phyloP scores from a whole-genome alignment of 1,140 invertebrate genomes.

The Papilio glaucus region DNA sequence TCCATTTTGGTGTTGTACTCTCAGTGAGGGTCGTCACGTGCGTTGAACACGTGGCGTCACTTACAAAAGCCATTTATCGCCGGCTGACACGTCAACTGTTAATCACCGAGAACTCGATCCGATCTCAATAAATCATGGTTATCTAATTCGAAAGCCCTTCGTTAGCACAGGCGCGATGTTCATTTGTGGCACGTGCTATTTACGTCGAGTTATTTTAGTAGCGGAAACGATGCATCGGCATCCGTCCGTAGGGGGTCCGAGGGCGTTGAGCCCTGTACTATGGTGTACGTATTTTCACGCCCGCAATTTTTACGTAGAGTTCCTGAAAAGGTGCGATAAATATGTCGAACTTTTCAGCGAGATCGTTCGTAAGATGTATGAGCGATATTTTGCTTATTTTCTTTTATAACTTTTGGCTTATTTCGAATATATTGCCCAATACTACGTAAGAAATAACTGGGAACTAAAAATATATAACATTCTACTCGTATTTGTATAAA shows the following conservation, averaged over 20 bases:
- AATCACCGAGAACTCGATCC: constrained; percentile 31
- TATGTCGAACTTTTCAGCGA: not conserved
- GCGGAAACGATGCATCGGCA: constrained; percentile 48
- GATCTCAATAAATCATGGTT: constrained; percentile 47
- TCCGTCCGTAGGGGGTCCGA: constrained; percentile 55
- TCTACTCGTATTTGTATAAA: too few relatives aligned
- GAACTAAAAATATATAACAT: too few relatives aligned
- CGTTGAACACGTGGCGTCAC: constrained; percentile 21
- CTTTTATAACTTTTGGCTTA: not conserved
- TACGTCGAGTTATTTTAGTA: constrained; percentile 48
- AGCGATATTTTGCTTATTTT: not conserved
- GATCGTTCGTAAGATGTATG: constrained; percentile 10
- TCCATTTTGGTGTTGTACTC: not conserved
- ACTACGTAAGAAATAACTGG: not conserved
- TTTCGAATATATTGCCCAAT: not conserved
- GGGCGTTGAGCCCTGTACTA: constrained; percentile 43
- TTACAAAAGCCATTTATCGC: constrained; percentile 15
- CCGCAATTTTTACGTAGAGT: constrained; percentile 33
- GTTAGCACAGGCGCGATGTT: constrained; percentile 21
- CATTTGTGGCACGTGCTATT: constrained; percentile 36
- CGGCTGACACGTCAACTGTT: constrained; percentile 19
- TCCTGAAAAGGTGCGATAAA: constrained; percentile 25
- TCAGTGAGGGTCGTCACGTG: not conserved
- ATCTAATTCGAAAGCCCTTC: constrained; percentile 45
- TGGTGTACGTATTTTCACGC: constrained; percentile 34